Conservation (phyloP, 2,797 vertebrate species). For the Bradypodion pumilum region DNA sequence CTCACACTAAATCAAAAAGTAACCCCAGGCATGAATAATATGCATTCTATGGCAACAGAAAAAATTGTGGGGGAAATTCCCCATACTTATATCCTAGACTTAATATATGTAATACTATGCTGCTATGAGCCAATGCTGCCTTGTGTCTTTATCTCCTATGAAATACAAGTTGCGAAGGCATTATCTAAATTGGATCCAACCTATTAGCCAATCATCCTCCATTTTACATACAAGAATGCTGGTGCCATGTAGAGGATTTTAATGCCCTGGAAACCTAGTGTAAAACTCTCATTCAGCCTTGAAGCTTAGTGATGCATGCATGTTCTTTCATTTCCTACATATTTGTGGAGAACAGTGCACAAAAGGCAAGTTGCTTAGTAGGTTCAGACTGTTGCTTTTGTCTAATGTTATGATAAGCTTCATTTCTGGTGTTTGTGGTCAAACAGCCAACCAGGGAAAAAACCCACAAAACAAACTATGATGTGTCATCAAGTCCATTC, state of each 20-base stretch:
- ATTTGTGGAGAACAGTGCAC: background rate
- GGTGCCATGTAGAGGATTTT: too few relatives aligned
- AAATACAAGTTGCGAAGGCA: background rate
- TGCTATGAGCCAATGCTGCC: background rate
- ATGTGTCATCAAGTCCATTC: too few relatives aligned
- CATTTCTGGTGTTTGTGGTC: too few relatives aligned
- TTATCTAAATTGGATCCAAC: background rate
- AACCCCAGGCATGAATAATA: background rate
- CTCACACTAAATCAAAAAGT: background rate
- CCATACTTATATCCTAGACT: background rate
- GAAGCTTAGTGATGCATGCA: background rate
- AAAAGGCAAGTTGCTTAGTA: background rate
- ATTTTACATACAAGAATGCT: background rate
- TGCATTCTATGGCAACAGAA: slow-evolving; percentile 10
- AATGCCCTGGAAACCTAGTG: background rate
- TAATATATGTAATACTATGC: background rate
- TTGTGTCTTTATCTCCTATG: background rate
- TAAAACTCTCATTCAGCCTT: background rate
- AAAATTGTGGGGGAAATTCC: background rate
- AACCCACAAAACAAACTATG: too few relatives aligned
- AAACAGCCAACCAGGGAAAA: too few relatives aligned
- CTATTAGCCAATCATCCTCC: too few relatives aligned
- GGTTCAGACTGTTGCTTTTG: background rate
- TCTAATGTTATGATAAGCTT: too few relatives aligned
- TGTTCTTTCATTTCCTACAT: background rate